Percentiles rank a stretch among this genome's conserved stretches.
These are phyloP conservation scores for Pimephales promelas DNA, from an alignment of 2,113 vertebrate genomes.

Conservation along the genomic window DNA sequence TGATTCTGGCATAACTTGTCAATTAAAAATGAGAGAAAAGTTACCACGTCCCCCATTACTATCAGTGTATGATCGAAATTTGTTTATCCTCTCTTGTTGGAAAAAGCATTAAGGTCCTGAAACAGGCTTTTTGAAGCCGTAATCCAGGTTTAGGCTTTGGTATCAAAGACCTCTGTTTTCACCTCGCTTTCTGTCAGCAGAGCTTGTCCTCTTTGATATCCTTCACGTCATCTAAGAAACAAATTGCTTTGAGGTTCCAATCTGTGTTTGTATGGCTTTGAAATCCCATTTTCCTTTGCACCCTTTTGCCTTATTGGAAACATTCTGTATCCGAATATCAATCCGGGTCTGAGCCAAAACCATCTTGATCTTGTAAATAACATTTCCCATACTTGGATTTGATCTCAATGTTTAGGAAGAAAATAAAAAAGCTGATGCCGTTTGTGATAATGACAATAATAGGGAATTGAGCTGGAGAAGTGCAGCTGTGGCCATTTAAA, in stretches of 20 bases:
- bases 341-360: slow-evolving; percentile 7
- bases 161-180: slow-evolving; percentile 20
- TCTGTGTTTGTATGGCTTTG: slow-evolving; percentile 49
- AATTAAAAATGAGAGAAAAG: too few species aligned
- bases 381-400: not conserved
- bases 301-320: slow-evolving; percentile 25
- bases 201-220: slow-evolving; percentile 34
- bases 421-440: not conserved
- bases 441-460: slow-evolving; percentile 14
- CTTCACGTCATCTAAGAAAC: slow-evolving; percentile 38
- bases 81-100: not conserved
- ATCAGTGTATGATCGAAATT: not conserved
- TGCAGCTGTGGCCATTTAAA: not conserved
- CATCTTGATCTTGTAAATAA: slow-evolving; percentile 15
- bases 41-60: not conserved
- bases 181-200: not conserved
- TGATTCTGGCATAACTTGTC: not conserved
- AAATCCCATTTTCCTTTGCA: slow-evolving; percentile 41
- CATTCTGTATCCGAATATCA: slow-evolving; percentile 25
- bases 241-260: slow-evolving; percentile 45
- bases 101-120: not conserved
- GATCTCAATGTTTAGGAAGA: not conserved
- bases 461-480: not conserved
- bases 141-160: not conserved
- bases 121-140: not conserved